Conservation (phyloP, 2,888 invertebrate genomes). For the Ommatoiulus sabulosus region DNA sequence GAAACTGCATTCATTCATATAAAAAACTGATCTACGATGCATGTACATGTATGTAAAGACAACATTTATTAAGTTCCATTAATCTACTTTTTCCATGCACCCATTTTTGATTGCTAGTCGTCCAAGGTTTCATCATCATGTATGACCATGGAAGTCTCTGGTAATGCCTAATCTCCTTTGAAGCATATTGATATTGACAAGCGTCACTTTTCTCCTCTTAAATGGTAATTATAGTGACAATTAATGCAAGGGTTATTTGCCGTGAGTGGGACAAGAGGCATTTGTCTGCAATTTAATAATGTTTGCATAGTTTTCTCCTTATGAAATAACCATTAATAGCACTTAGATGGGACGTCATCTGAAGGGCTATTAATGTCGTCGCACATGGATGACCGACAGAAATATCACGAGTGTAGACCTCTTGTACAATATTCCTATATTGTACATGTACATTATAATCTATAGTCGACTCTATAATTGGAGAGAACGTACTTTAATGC, state of each 20-base stretch:
- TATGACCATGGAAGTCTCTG: background rate
- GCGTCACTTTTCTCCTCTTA: background rate
- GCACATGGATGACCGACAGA: background rate
- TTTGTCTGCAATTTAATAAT: background rate
- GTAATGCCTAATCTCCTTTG: background rate
- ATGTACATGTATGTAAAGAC: background rate
- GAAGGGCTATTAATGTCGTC: background rate
- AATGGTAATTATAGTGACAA: background rate
- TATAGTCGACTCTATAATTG: background rate
- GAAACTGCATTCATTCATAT: too few species aligned
- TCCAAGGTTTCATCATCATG: background rate
- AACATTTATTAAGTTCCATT: background rate
- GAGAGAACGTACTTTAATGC: too few species aligned
- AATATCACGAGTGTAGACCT: background rate
- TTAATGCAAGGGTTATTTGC: constrained; percentile 31
- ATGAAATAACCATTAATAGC: background rate
- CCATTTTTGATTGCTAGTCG: background rate
- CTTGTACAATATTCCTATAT: background rate
- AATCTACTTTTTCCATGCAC: background rate
- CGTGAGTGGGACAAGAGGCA: background rate
- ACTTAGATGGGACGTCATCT: background rate
- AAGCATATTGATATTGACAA: background rate
- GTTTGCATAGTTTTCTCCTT: constrained; percentile 37
- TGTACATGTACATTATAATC: background rate
- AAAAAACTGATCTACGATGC: too few species aligned